Evolutionary conservation across 1,140 invertebrate species (phyloP).

Genomic region (Macrobrachium nipponense): DNA sequence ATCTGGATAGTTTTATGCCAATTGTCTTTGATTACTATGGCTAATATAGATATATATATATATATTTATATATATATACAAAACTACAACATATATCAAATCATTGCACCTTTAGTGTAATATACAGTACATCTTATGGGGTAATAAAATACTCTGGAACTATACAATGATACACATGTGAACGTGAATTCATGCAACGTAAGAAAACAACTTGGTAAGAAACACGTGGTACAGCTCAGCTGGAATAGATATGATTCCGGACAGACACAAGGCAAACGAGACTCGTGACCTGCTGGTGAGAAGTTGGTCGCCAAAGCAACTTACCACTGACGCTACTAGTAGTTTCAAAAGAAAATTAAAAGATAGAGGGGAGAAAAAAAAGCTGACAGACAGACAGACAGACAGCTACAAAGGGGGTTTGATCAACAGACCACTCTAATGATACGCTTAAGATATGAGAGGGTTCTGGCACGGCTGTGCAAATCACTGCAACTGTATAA

Average conservation of each 20-base stretch:
- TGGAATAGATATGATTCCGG: background rate
- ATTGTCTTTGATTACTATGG: background rate
- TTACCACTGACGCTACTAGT: slow-evolving; percentile 8
- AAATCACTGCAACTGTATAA: background rate
- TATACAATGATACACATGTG: slow-evolving; percentile 61
- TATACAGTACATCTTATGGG: slow-evolving; percentile 55
- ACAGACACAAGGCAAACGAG: slow-evolving; percentile 11
- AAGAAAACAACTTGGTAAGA: slow-evolving; percentile 52
- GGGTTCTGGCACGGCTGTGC: background rate
- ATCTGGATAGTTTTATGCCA: slow-evolving; percentile 14
- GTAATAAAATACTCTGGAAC: slow-evolving; percentile 62
- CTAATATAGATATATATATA: background rate
- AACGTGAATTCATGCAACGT: slow-evolving; percentile 57
- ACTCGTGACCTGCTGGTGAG: slow-evolving; percentile 20
- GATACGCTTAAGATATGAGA: background rate
- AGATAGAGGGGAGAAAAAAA: slow-evolving; percentile 10
- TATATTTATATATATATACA: slow-evolving; percentile 33
- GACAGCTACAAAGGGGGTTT: slow-evolving; percentile 9
- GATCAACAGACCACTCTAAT: slow-evolving; percentile 16
- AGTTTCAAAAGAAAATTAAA: slow-evolving; percentile 1
- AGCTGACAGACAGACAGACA: slow-evolving; percentile 16
- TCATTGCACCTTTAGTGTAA: slow-evolving; percentile 61
- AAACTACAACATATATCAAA: slow-evolving; percentile 61
- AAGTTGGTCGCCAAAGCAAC: slow-evolving; percentile 28
- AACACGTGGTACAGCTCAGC: background rate